Base-by-base conservation (phyloP, 2,113 vertebrate genomes). In the Cisticola juncidis region DNA sequence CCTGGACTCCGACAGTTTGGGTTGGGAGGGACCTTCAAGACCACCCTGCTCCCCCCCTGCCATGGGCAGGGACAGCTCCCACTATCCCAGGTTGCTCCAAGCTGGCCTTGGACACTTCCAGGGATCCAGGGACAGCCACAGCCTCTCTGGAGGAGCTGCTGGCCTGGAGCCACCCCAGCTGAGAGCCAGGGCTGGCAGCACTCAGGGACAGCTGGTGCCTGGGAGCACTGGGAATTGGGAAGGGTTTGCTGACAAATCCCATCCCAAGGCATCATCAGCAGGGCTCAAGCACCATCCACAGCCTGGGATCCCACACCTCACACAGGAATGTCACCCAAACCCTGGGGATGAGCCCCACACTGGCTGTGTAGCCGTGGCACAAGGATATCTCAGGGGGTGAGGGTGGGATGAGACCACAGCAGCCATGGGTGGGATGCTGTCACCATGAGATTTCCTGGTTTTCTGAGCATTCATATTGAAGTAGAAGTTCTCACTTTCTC, bases 251-350 rank as follows among this genome's bases (percentile, higher is more conserved):
- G 69, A 95, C 89, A 92, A 92, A 87, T 48, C 58, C 51, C 57
- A 24, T 73, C 38, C 40, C 73, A 11, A 87, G 42, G 35, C 50
- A 8, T 8, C 25, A 77, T 3, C 56, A 78, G 69, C 88, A 21
- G 81, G 5, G 45, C 45, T 64, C 2, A 0, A 71, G 38, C 9
- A 13, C 17, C 91, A 44, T 4, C 45, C 79, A 28, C 38, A 61
- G 82, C 69, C 19, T 12, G 64, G 33, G 44, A 45, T 45, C 14
- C 20, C 45, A 33, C 16, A 9, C 11, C 35, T 44, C 38, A 8
- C 9, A 1, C 0, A 5, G 0, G 29, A 29, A 16, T 0, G 8
- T 5, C 1, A 29, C 24, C 33, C 15, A 54, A 76, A n/a, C 4
- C 5, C 4, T 10, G 31, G 65, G 48, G 16, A 2, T 6, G 23